Percentiles rank a stretch among this genome's conserved stretches.
phyloP scores from a whole-genome alignment of 1,140 invertebrate genomes.

The Drosophila kepulauana region DNA sequence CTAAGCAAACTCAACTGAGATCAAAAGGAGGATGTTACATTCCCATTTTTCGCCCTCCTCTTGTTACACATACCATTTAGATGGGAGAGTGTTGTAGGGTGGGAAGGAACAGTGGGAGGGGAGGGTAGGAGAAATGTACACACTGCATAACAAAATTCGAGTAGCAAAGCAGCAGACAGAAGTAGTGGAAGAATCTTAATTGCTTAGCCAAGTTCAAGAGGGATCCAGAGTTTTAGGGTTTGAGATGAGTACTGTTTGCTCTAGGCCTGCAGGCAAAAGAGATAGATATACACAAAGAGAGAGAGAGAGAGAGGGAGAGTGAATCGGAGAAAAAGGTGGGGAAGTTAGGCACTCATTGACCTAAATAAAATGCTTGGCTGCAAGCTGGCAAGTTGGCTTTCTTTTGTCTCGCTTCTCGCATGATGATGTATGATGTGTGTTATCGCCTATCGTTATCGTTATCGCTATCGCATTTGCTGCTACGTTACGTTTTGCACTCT shows the following conservation, averaged over 20 bases:
- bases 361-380: constrained; percentile 75
- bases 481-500: constrained; percentile 54
- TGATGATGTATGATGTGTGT: not conserved
- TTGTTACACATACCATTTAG: not conserved
- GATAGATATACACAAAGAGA: not conserved
- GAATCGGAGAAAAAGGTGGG: not conserved
- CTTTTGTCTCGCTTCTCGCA: constrained; percentile 41
- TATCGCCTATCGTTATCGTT: constrained; percentile 51
- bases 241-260: constrained; percentile 13
- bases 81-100: not conserved
- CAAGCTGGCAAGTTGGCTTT: constrained; percentile 30
- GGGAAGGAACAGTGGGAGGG: too few species aligned
- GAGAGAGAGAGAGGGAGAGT: not conserved
- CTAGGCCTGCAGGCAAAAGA: not conserved
- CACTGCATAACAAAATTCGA: constrained; percentile 12
- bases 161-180: not conserved
- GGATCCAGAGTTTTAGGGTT: not conserved
- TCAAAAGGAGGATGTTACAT: not conserved
- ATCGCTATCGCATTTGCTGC: constrained; percentile 70
- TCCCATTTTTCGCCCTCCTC: not conserved
- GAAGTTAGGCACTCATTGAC: constrained; percentile 64
- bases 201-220: constrained; percentile 42
- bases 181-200: constrained; percentile 28
- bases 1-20: not conserved
- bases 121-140: not conserved